Base-by-base conservation (phyloP, 1,140 invertebrate genomes). In the Drosophila sp. region DNA sequence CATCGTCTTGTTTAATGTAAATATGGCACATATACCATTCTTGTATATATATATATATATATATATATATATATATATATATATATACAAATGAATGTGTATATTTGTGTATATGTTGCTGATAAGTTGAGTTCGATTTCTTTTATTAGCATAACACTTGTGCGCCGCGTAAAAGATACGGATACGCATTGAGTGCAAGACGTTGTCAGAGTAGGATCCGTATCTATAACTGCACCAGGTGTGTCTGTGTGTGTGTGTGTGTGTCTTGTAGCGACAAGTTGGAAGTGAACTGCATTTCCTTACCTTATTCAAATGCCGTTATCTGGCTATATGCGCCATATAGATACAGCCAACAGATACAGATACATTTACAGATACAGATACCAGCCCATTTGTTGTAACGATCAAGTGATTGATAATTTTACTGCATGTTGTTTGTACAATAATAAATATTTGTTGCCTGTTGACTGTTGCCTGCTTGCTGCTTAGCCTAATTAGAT, bases 121-220 rank as follows among this genome's bases (percentile, higher is more conserved):
- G 82, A 87, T 87, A 87, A 87, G 76, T 46, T 6, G 16, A 11
- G 43, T 57, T 56, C 83, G 82, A 79, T 89, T 76, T 83, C 76
- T 83, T 87, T 89, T 87, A 87, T 87, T 87, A 87, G 83, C 83
- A 87, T 87, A 87, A 89, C 83, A 87, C 83, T 87, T 87, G 83
- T 89, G 83, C 45, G 57, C 45, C 48, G 64, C 54, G 9, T 18
- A 13, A 40, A 51, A 74, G 58, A 63, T 75, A 64, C 69, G 25
- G 64, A 59, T 78, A 72, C 54, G 32, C 7, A 25, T 40, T 48
- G 48, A 67, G 79, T 80, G 75, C 69, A 76, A 41, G 50, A 18
- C 27, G 13, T 2, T 7, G 13, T 4, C 43, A 59, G 73, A n/a
- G n/a, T n/a, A n/a, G n/a, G 72, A 56, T 54, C 72, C 57, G 43